Base-by-base conservation (phyloP, 2,888 invertebrate genomes). In the Arge pagana region DNA sequence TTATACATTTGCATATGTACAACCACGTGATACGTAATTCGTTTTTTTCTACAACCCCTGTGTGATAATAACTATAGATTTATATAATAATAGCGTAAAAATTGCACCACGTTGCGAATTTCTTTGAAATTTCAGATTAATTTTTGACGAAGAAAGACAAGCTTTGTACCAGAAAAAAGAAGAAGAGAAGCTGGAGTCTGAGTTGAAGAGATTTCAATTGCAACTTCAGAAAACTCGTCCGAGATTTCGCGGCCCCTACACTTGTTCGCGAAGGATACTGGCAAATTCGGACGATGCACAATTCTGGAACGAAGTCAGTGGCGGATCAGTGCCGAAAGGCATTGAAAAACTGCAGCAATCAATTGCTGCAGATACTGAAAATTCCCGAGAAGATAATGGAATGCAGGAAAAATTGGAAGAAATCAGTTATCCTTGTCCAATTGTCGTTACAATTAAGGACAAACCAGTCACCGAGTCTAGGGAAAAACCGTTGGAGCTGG, bases 391-490 rank as follows among this genome's bases (percentile, higher is more conserved):
- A n/a, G n/a, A n/a, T n/a, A n/a, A n/a, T n/a, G n/a, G n/a, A n/a
- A n/a, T n/a, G n/a, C n/a, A n/a, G n/a, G n/a, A n/a, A 24, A 52
- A 30, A 24, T 30, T 40, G 13, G 15, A 28, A 45, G 45, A 33
- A 35, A 10, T 21, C 31, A 35, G 18, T 21, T 57, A 33, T 45
- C 35, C 48, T 26, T 58, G 63, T 30, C 65, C 53, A 13, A 72
- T 73, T 24, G 70, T 65, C 54, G 62, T 73, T 26, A 71, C 70
- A 3, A 71, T 73, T 11, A 70, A 59, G 50, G 71, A 71, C 50
- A 73, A 72, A 52, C 54, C 62, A 7, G 50, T 54, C 6, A 19
- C 45, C 3, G 59, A 62, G 15, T 50, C 51, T 0, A 45, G 55
- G 10, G 58, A 64, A 37, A 52, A 60, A 21, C 55, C 59, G 41